phyloP scores from a whole-genome alignment of 2,888 invertebrate genomes.

The Drosophila affinis region DNA sequence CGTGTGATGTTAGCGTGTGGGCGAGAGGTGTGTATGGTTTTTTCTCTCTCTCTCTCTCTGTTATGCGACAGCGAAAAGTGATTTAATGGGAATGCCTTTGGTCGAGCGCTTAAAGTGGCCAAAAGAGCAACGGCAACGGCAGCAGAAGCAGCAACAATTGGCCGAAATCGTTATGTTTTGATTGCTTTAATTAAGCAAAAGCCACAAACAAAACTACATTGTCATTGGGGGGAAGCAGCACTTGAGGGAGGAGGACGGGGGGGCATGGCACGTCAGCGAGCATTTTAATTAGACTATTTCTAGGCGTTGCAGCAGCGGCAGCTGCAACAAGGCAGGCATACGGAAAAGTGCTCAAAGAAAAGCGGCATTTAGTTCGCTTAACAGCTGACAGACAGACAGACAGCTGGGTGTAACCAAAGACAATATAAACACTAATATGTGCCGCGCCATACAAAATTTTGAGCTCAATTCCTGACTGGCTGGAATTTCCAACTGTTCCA shows the following conservation, averaged over 20 bases:
- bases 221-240: constrained; percentile 33
- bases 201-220: constrained; percentile 38
- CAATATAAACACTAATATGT: too few relatives aligned
- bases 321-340: constrained; percentile 12
- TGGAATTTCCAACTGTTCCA: too few relatives aligned
- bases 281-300: constrained; percentile 74
- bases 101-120: constrained; percentile 74
- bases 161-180: constrained; percentile 70
- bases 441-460: too few relatives aligned
- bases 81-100: constrained; percentile 76
- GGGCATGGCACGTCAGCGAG: constrained; percentile 43
- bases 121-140: constrained; percentile 25
- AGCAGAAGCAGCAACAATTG: constrained; percentile 59
- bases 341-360: constrained; percentile 8
- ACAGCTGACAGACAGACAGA: too few relatives aligned
- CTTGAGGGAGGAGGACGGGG: constrained; percentile 3
- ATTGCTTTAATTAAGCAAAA: constrained; percentile 76
- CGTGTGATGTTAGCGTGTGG: constrained; percentile 29
- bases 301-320: constrained; percentile 39
- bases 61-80: constrained; percentile 55
- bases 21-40: constrained; percentile 26
- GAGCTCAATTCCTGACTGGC: too few relatives aligned
- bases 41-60: neutral
- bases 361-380: too few relatives aligned
- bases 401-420: too few relatives aligned